Conservation (phyloP, 2,113 vertebrate genomes). For the Danio rerio region GRCz12tu NC_133181.1:48420001-48420500, state of each 20-base stretch:
- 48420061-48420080: conserved; percentile 50
- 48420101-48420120: not conserved
- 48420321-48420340: conserved; percentile 41
- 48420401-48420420: conserved; percentile 50
- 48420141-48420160: conserved; percentile 18
- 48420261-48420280: conserved; percentile 2
- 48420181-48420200: conserved; percentile 37
- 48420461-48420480: conserved; percentile 51
- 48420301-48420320: conserved; percentile 51
- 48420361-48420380: not conserved
- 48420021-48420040: conserved; percentile 52
- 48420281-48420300: conserved; percentile 35
- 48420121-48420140: not conserved
- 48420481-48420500: conserved; percentile 51
- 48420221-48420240: conserved; percentile 2
- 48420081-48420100: conserved; percentile 44
- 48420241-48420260: not conserved
- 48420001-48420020: conserved; percentile 52
- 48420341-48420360: conserved; percentile 45
- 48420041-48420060: conserved; percentile 38
- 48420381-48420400: conserved; percentile 23
- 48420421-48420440: conserved; percentile 49
- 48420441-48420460: conserved; percentile 52
- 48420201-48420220: conserved; percentile 21
- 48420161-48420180: conserved; percentile 30